Evolutionary conservation across 2,113 vertebrate genomes (phyloP).

Genomic region (Labeo rohita): DNA sequence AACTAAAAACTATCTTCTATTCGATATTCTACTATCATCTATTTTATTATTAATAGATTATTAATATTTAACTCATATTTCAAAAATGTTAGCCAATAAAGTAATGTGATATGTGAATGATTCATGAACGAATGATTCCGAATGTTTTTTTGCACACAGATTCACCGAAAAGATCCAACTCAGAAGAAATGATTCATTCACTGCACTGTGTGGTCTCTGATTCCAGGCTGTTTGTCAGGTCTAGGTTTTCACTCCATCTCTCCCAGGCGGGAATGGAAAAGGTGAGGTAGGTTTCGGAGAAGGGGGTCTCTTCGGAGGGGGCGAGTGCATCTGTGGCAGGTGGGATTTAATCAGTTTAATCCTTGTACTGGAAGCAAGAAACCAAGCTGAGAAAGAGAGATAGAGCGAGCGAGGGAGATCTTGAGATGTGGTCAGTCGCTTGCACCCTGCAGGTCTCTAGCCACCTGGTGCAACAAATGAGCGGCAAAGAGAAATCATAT

Average conservation of each 20-base stretch:
- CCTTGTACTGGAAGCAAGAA: conserved; percentile 35
- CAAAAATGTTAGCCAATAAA: background rate
- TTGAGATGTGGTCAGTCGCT: conserved; percentile 36
- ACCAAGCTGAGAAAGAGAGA: conserved; percentile 38
- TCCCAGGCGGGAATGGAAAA: conserved; percentile 34
- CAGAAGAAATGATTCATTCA: background rate
- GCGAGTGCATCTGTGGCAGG: conserved; percentile 10
- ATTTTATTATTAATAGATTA: too few relatives aligned
- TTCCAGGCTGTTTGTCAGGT: conserved; percentile 17
- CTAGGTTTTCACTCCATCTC: conserved; percentile 32
- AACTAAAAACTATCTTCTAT: too few relatives aligned
- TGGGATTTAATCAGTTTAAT: conserved; percentile 35
- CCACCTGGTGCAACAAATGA: conserved; percentile 44
- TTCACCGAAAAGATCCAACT: background rate
- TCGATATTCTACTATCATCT: too few relatives aligned
- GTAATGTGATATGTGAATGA: background rate
- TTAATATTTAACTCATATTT: background rate
- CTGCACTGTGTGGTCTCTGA: background rate
- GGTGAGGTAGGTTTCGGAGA: background rate
- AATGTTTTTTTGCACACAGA: background rate
- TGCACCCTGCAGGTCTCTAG: conserved; percentile 31
- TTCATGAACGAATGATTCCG: background rate
- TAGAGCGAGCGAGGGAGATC: conserved; percentile 25
- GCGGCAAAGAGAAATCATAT: background rate
- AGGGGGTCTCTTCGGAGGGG: background rate